Conservation (phyloP, 2,888 invertebrate genomes). For the Agonopterix arenella region DNA sequence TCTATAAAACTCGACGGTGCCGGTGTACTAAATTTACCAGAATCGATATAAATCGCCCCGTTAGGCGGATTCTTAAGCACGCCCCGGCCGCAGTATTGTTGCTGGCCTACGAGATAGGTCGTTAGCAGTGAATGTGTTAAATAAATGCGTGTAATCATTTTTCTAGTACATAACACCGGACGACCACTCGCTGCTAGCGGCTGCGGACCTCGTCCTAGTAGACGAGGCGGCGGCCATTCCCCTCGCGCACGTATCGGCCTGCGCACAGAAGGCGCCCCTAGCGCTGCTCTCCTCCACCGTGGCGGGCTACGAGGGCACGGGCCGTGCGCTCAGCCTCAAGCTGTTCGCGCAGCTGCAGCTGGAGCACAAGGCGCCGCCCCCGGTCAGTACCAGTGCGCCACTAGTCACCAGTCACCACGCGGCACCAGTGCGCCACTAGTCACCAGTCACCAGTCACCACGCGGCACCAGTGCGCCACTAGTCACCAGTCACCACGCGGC, state of each 20-base stretch:
- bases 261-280: slow-evolving; percentile 92
- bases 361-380: slow-evolving; percentile 76
- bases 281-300: slow-evolving; percentile 98
- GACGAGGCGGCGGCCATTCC: slow-evolving; percentile 99
- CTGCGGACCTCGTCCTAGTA: slow-evolving; percentile 96
- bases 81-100: no score
- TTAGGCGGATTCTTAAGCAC: no score
- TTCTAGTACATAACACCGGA: slow-evolving; percentile 94
- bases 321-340: slow-evolving; percentile 95
- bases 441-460: no score
- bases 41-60: no score
- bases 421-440: slow-evolving; percentile 39
- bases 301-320: slow-evolving; percentile 99
- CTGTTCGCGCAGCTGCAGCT: slow-evolving; percentile 90
- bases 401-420: no score
- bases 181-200: slow-evolving; percentile 91
- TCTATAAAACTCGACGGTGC: no score
- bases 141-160: background rate
- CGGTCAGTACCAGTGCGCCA: slow-evolving; percentile 46
- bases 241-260: slow-evolving; percentile 90
- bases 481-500: slow-evolving; percentile 19
- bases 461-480: no score
- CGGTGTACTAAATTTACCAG: no score
- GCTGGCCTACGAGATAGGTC: no score
- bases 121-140: no score